These are phyloP conservation scores for Flabesymbios commensalis DNA, from an alignment of 2,888 invertebrate genomes.

Conservation along the genomic window DNA sequence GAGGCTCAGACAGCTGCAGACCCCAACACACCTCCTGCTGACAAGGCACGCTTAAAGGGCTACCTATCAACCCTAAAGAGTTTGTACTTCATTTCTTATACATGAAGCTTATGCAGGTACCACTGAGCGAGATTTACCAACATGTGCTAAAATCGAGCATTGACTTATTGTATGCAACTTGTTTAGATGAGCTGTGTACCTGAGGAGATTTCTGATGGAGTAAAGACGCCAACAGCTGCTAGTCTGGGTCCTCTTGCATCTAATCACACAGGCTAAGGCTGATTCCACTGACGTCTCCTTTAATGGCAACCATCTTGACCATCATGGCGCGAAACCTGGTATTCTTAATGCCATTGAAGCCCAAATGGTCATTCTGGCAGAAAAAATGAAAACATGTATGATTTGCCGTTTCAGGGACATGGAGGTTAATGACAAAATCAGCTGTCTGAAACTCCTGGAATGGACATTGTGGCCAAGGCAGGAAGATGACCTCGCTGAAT, in stretches of 20 bases:
- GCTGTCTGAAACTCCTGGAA: neutral
- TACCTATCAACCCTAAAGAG: slow-evolving; percentile 1
- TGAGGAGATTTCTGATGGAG: neutral
- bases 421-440: neutral
- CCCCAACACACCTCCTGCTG: neutral
- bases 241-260: neutral
- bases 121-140: neutral
- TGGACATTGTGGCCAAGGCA: neutral
- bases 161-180: too few relatives aligned
- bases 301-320: neutral
- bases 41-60: neutral
- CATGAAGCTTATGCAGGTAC: slow-evolving; percentile 1
- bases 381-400: neutral
- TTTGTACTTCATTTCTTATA: neutral
- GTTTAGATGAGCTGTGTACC: neutral
- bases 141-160: too few relatives aligned
- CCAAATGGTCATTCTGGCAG: slow-evolving; percentile 1
- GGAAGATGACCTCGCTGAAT: slow-evolving; percentile 6
- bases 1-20: slow-evolving; percentile 1
- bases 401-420: slow-evolving; percentile 1
- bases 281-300: neutral
- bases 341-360: slow-evolving; percentile 1
- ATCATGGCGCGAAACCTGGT: neutral
- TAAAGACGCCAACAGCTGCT: neutral
- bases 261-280: neutral